Percentiles rank a stretch among this genome's conserved stretches.
These are phyloP conservation scores for Anhinga rufa DNA, from an alignment of 2,113 vertebrate genomes.

Conservation along the genomic window DNA sequence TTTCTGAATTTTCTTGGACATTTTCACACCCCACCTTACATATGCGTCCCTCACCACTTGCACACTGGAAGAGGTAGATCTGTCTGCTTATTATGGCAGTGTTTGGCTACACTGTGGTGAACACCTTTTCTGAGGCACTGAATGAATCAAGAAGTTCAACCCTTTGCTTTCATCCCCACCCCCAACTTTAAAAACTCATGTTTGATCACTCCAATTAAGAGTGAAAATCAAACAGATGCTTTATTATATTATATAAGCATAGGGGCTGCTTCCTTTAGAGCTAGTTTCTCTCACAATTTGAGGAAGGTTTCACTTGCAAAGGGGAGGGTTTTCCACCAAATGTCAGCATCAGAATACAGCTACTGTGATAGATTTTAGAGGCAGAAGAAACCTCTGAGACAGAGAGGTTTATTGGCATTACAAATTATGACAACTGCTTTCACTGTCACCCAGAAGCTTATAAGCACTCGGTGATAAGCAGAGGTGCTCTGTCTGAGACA, in stretches of 20 bases:
- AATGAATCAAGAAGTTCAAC: neutral
- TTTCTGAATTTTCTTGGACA: neutral
- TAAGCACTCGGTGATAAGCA: neutral
- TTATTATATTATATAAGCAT: neutral
- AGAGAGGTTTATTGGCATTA: neutral
- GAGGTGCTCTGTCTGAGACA: neutral
- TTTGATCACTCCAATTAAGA: neutral
- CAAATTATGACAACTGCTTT: neutral
- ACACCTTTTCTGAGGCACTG: neutral
- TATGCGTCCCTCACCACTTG: neutral
- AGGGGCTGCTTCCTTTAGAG: neutral
- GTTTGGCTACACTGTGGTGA: neutral
- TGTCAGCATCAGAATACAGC: neutral
- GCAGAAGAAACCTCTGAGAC: neutral
- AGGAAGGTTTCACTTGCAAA: neutral
- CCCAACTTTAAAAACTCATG: neutral
- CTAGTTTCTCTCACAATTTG: neutral
- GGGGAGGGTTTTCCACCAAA: neutral
- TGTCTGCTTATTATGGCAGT: neutral
- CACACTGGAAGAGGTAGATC: neutral
- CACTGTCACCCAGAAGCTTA: neutral
- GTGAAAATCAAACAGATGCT: neutral
- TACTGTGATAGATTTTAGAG: neutral
- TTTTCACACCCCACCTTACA: neutral
- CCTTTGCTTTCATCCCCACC: neutral